phyloP scores from a whole-genome alignment of 2,797 vertebrate species.

The Cephalopachus bancanus region DNA sequence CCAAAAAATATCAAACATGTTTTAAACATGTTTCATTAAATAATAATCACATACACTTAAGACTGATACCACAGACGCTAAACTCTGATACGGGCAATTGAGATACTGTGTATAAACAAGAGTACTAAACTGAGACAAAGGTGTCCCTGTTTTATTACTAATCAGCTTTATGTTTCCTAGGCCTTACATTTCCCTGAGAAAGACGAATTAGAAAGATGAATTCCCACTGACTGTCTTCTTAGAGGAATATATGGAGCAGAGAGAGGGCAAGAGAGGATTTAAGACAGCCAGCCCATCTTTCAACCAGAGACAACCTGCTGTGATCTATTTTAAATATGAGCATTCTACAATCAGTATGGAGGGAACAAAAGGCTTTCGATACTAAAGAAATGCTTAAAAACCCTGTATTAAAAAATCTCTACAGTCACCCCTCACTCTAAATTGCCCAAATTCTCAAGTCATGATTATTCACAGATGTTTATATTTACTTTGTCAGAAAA shows the following conservation, averaged over 20 bases:
- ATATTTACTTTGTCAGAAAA: conserved; percentile 59
- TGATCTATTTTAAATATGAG: background rate
- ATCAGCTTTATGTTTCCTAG: background rate
- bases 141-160: background rate
- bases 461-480: background rate
- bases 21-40: conserved; percentile 50
- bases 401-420: background rate
- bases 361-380: background rate
- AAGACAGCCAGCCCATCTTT: background rate
- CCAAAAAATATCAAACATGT: background rate
- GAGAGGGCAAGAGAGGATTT: background rate
- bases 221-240: background rate
- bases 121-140: background rate
- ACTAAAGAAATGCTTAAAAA: background rate
- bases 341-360: background rate
- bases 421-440: background rate
- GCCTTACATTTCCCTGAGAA: background rate
- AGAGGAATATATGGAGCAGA: background rate
- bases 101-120: background rate
- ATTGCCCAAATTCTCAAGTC: conserved; percentile 39
- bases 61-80: background rate
- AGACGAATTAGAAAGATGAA: background rate
- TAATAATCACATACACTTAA: background rate
- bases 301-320: background rate
- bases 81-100: background rate